phyloP scores from a whole-genome alignment of 2,888 invertebrate species.

The Drosophila tripunctata region DNA sequence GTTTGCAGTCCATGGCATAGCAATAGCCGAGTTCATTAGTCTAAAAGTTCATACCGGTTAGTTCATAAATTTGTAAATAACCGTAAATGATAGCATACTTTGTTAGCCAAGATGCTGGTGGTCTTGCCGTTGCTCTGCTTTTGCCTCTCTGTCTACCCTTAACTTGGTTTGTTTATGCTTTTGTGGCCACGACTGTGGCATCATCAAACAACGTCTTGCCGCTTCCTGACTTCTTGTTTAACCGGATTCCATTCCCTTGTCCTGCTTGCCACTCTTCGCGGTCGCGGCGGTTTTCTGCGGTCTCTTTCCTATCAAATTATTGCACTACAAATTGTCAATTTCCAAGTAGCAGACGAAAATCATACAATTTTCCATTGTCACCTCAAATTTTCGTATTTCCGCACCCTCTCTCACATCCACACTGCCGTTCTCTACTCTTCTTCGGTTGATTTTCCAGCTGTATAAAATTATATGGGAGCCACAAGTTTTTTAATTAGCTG shows the following conservation, averaged over 20 bases:
- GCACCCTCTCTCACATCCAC: background rate
- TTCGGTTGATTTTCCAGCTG: constrained; percentile 18
- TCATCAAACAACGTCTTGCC: constrained; percentile 27
- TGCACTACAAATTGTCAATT: constrained; percentile 64
- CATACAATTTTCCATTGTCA: constrained; percentile 49
- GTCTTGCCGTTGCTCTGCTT: background rate
- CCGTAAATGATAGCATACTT: constrained; percentile 16
- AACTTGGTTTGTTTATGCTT: constrained; percentile 24
- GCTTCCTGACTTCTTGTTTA: background rate
- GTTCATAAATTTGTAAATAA: constrained; percentile 28
- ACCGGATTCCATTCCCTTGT: background rate
- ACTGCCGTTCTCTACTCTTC: background rate
- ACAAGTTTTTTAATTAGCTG: constrained; percentile 73
- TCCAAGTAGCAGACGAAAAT: constrained; percentile 38
- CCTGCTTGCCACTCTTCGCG: background rate
- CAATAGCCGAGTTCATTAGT: constrained; percentile 9
- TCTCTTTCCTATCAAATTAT: constrained; percentile 45
- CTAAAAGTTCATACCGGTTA: constrained; percentile 15
- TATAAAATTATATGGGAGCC: constrained; percentile 56
- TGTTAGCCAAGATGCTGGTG: constrained; percentile 16
- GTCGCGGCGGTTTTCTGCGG: constrained; percentile 10
- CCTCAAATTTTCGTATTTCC: constrained; percentile 14
- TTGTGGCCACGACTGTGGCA: constrained; percentile 36
- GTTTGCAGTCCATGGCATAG: background rate
- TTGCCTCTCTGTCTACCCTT: background rate